Evolutionary conservation across 2,113 vertebrate species (phyloP).

Genomic region (Mionectes macconnelli): DNA sequence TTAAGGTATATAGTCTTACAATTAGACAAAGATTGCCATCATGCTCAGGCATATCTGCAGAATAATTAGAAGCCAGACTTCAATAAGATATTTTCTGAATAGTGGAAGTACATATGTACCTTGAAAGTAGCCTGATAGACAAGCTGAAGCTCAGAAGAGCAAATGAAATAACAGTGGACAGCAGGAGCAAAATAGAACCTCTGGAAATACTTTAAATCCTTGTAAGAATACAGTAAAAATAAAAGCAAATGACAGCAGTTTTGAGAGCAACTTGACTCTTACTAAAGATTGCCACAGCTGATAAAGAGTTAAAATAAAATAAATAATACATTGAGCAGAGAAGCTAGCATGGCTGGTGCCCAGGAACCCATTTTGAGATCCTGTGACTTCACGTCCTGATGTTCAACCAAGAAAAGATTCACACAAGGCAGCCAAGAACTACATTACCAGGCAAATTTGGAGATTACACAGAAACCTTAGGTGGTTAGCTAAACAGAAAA

Average conservation of each 20-base stretch:
- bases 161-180: background rate
- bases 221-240: background rate
- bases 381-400: background rate
- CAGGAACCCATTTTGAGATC: background rate
- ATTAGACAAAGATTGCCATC: background rate
- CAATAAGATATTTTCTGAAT: background rate
- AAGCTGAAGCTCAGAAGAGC: background rate
- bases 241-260: background rate
- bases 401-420: background rate
- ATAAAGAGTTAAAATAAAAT: background rate
- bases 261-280: background rate
- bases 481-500: constrained; percentile 25
- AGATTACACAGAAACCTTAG: background rate
- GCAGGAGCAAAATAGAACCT: background rate
- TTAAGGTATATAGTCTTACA: background rate
- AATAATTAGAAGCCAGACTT: background rate
- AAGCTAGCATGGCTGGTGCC: background rate
- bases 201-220: background rate
- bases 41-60: background rate
- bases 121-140: background rate
- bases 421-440: background rate
- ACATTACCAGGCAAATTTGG: background rate
- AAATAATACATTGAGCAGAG: background rate
- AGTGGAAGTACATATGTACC: background rate
- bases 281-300: background rate